These are phyloP conservation scores for Scelioninae gen. 2 DNA, from an alignment of 2,888 invertebrate genomes.

Conservation along the genomic window DNA sequence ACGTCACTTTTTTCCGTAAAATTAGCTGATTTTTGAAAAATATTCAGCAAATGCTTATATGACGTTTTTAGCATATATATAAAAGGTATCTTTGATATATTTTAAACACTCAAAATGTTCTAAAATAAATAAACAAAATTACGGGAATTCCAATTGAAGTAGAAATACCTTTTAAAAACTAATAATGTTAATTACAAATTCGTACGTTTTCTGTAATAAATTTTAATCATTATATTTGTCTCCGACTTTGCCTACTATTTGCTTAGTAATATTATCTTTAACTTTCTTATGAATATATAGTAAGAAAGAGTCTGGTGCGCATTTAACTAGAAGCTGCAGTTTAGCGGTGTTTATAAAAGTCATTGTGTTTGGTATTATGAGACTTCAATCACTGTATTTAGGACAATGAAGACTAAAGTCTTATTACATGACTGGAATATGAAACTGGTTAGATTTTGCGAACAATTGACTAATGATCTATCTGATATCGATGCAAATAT, in stretches of 20 bases:
- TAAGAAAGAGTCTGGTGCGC: constrained; percentile 41
- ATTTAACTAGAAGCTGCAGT: constrained; percentile 36
- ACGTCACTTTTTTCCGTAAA: not conserved
- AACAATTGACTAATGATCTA: constrained; percentile 6
- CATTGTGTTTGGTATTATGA: constrained; percentile 19
- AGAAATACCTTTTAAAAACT: too few species aligned
- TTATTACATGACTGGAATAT: constrained; percentile 32
- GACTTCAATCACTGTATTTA: constrained; percentile 17
- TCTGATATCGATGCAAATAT: constrained; percentile 11
- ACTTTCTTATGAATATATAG: constrained; percentile 24
- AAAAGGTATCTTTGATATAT: too few species aligned
- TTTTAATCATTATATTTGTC: constrained; percentile 7
- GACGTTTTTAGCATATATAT: too few species aligned
- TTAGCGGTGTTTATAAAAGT: constrained; percentile 40
- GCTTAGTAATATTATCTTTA: constrained; percentile 32
- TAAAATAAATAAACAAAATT: too few species aligned
- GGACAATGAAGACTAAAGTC: constrained; percentile 8
- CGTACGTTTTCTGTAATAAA: too few species aligned
- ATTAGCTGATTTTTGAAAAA: too few species aligned
- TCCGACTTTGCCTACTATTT: constrained; percentile 7
- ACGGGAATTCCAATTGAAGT: too few species aligned
- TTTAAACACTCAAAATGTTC: too few species aligned
- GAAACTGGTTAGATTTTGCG: constrained; percentile 22
- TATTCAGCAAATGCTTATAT: too few species aligned
- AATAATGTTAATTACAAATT: too few species aligned